Evolutionary conservation across 2,113 vertebrate species (phyloP).

Genomic region (Zapus hudsonius): DNA sequence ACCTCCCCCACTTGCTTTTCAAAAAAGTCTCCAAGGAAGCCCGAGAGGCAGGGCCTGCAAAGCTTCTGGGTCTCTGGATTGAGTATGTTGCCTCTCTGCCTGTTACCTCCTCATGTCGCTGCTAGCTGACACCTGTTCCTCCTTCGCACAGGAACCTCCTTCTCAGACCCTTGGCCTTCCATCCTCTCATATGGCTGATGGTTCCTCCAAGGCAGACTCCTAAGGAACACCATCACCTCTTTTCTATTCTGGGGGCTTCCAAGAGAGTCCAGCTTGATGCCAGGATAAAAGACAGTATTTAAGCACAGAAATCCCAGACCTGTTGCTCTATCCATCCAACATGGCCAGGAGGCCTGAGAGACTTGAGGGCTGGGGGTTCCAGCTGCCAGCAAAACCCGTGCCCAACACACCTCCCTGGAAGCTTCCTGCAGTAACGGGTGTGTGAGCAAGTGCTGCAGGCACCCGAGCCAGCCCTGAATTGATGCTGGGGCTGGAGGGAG

Average conservation of each 20-base stretch:
- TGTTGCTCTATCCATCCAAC: constrained; percentile 47
- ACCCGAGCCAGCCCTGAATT: not conserved
- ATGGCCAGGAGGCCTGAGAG: constrained; percentile 42
- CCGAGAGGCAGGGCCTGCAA: fast-evolving
- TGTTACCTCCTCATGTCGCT: no score
- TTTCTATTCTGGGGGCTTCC: constrained; percentile 75
- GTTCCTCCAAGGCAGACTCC: constrained; percentile 69
- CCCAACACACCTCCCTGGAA: not conserved
- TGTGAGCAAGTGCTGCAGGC: not conserved
- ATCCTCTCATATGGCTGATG: constrained; percentile 1
- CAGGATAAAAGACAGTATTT: constrained; percentile 60
- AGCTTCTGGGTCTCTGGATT: not conserved
- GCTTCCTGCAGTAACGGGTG: not conserved
- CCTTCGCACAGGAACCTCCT: constrained; percentile 79
- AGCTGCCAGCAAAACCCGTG: not conserved
- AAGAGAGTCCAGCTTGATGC: constrained; percentile 64
- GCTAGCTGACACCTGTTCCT: not conserved
- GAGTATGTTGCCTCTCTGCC: not conserved
- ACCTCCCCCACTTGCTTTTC: not conserved
- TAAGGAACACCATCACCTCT: constrained; percentile 71
- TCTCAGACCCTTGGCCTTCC: constrained; percentile 71
- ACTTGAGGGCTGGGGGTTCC: not conserved
- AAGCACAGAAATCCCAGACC: constrained; percentile 83
- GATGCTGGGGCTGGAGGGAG: not conserved
- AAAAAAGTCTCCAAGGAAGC: not conserved